Conservation (phyloP, 2,888 invertebrate genomes). For the Papilio demoleus region DNA sequence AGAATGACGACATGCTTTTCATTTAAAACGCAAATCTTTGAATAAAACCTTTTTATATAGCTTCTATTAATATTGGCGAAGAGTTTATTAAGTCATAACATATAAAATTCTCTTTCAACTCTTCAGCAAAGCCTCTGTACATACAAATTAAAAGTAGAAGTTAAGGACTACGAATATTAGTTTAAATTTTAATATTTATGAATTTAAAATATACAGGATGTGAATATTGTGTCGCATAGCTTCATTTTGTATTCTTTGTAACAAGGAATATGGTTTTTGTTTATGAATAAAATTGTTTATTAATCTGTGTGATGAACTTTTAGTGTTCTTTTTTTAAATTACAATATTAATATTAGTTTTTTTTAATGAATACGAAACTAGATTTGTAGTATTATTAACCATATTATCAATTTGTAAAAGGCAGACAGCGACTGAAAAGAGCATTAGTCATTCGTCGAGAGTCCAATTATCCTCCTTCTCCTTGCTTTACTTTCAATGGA, state of each 20-base stretch:
- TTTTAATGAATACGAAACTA: background rate
- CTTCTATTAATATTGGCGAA: background rate
- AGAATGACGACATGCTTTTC: background rate
- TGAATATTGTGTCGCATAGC: constrained; percentile 19
- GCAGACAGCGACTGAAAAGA: constrained; percentile 29
- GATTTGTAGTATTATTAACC: background rate
- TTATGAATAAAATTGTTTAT: background rate
- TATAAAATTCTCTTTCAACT: constrained; percentile 2
- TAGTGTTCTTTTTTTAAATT: background rate
- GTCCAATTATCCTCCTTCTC: constrained; percentile 35
- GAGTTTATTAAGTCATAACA: background rate
- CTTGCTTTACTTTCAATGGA: constrained; percentile 27
- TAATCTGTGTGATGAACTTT: background rate
- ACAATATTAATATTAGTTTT: background rate
- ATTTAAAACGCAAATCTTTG: background rate
- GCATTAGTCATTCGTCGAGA: constrained; percentile 28
- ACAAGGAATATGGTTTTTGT: background rate
- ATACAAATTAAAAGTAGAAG: constrained; percentile 8
- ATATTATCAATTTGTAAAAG: background rate
- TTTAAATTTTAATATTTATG: constrained; percentile 54
- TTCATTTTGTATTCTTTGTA: constrained; percentile 34
- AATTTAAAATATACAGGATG: constrained; percentile 24
- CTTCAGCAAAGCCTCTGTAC: background rate
- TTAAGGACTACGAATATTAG: constrained; percentile 51
- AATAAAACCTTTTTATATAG: background rate